A percentile compares a stretch with the other conserved stretches of the same genome.
phyloP scores from a whole-genome alignment of 2,888 invertebrate genomes.

The Eustalomyia histrio region DNA sequence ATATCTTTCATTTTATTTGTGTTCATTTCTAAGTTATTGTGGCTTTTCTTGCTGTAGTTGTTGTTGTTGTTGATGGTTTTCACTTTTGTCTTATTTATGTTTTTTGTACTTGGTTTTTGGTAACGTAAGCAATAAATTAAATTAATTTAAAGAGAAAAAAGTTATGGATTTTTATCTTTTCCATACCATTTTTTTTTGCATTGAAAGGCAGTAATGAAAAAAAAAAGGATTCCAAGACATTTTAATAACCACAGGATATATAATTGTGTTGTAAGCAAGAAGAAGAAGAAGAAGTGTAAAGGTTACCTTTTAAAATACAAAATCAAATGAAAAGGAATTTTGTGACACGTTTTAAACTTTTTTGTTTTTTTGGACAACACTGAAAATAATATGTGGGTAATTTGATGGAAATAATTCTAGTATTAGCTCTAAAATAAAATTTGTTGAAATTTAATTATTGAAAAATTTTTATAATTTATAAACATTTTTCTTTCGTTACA shows the following conservation, averaged over 20 bases:
- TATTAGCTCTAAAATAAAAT: too few relatives aligned
- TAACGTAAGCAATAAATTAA: conserved; percentile 18
- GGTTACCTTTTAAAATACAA: background rate
- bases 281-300: background rate
- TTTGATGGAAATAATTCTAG: too few relatives aligned
- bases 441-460: too few relatives aligned
- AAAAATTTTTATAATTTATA: too few relatives aligned
- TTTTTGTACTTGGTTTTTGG: background rate
- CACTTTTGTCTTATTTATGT: conserved; percentile 1
- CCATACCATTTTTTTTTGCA: background rate
- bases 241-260: background rate
- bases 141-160: conserved; percentile 7
- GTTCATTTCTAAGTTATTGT: background rate
- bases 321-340: background rate
- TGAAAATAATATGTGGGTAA: too few relatives aligned
- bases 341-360: background rate
- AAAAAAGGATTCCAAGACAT: background rate
- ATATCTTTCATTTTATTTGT: background rate
- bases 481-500: too few relatives aligned
- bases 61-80: too few relatives aligned
- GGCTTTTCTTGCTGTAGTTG: background rate
- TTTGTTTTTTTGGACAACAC: background rate
- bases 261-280: background rate
- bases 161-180: background rate
- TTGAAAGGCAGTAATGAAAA: background rate